Evolutionary conservation across 2,797 vertebrate genomes (phyloP).

Genomic region (Coracias cyanogaster): DNA sequence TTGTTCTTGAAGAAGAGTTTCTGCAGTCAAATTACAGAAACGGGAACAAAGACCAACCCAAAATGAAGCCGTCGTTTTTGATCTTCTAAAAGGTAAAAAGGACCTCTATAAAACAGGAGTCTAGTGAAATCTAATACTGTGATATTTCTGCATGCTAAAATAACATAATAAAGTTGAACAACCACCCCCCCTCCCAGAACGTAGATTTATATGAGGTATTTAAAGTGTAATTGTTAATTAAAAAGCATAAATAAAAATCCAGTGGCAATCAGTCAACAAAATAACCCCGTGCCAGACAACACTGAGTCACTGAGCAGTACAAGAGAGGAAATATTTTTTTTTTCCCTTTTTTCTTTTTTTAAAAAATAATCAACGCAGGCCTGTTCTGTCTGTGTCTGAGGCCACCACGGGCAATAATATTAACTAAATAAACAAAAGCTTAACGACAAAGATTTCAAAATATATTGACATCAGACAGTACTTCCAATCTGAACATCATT

Average conservation of each 20-base stretch:
- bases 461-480: background rate
- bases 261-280: constrained; percentile 50
- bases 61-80: background rate
- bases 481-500: constrained; percentile 44
- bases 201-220: constrained; percentile 43
- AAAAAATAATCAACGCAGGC: background rate
- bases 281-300: constrained; percentile 57
- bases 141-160: constrained; percentile 60
- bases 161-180: constrained; percentile 41
- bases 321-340: background rate
- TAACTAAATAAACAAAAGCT: constrained; percentile 12
- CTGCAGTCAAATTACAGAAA: background rate
- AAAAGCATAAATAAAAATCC: constrained; percentile 68
- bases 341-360: background rate
- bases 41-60: background rate
- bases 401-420: background rate
- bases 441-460: constrained; percentile 17
- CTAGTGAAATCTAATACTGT: constrained; percentile 28
- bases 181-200: background rate
- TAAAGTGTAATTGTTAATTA: constrained; percentile 71
- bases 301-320: background rate
- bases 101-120: background rate
- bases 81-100: background rate
- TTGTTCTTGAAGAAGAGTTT: constrained; percentile 14
- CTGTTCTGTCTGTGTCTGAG: background rate